Base-by-base conservation (phyloP, 1,140 invertebrate species). In the Lordiphosa clarofinis region DNA sequence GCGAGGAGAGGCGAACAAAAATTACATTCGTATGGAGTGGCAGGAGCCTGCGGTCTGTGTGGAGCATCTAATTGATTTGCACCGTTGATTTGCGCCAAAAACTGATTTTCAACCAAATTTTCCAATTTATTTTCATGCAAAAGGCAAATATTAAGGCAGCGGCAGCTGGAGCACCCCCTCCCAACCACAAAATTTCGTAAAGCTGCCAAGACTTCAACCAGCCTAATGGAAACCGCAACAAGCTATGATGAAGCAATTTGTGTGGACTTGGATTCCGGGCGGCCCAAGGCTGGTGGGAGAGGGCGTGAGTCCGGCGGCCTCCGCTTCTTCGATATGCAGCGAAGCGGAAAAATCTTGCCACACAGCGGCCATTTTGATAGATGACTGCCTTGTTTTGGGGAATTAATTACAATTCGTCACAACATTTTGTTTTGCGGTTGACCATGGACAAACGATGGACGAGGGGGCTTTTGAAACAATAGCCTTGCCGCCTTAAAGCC, bases 401-500 rank as follows among this genome's bases (percentile, higher is more conserved):
- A 88, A 88, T 88, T 88, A 88, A 88, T 88, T 87, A 88, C 82
- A 87, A 87, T 86, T 88, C 79, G 72, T 81, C 87, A 88, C 71
- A 73, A 71, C 73, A 87, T 88, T 82, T 84, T 84, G 79, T 73
- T 78, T 84, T 84, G 78, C 73, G 78, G 73, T 61, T 50, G 64
- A 67, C 43, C 24, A 48, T 48, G 75, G 54, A 67, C 60, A 44
- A 11, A 54, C 37, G 28, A 44, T 42, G 15, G 12, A 56, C 52
- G 13, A 12, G 38, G 36, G 39, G 36, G 40, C 37, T 42, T 47
- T 73, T 69, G 70, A 81, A 72, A 82, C 76, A 82, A 82, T 72
- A 59, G 62, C 21, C 47, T 46, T 4, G 55, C 40, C 48, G 59
- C 56, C 56, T 50, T 56, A 63, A 73, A 69, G 69, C 67, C 72